A percentile compares a stretch with the other conserved stretches of the same genome.
phyloP scores from a whole-genome alignment of 2,113 vertebrate species.

The Polypterus senegalus region DNA sequence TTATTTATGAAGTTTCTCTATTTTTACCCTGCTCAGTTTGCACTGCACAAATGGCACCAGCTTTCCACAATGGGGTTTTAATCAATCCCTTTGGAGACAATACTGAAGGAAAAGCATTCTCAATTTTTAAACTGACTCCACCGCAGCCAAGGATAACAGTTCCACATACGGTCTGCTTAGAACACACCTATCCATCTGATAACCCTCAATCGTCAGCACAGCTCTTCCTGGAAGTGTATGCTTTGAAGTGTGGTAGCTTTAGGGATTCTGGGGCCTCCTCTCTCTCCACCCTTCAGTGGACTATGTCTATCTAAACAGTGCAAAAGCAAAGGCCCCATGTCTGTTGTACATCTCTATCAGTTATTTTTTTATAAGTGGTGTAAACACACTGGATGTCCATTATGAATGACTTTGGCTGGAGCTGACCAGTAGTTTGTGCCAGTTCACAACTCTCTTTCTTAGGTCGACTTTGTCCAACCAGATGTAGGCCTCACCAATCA shows the following conservation, averaged over 20 bases:
- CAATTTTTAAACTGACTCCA: too few species aligned
- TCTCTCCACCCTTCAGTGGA: conserved; percentile 26
- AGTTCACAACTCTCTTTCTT: conserved; percentile 94
- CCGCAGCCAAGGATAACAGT: too few species aligned
- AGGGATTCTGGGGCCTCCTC: conserved; percentile 23
- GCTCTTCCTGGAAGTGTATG: neutral
- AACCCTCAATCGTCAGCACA: neutral
- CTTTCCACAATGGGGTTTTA: too few species aligned
- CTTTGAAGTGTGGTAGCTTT: conserved; percentile 1
- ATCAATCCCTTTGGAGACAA: too few species aligned
- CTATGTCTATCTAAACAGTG: conserved; percentile 28
- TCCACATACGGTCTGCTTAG: too few species aligned
- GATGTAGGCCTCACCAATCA: conserved; percentile 95
- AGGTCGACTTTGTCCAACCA: conserved; percentile 98
- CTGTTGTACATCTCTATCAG: conserved; percentile 13
- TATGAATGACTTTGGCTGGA: conserved; percentile 67
- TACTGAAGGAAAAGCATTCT: too few species aligned
- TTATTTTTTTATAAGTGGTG: neutral
- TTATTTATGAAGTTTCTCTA: too few species aligned
- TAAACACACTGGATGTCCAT: conserved; percentile 9
- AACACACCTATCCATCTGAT: too few species aligned
- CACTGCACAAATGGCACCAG: too few species aligned
- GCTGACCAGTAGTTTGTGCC: conserved; percentile 93
- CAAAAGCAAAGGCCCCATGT: conserved; percentile 25
- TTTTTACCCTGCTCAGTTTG: too few species aligned